phyloP scores from a whole-genome alignment of 2,113 vertebrate species.

The Fukomys damarensis region DNA sequence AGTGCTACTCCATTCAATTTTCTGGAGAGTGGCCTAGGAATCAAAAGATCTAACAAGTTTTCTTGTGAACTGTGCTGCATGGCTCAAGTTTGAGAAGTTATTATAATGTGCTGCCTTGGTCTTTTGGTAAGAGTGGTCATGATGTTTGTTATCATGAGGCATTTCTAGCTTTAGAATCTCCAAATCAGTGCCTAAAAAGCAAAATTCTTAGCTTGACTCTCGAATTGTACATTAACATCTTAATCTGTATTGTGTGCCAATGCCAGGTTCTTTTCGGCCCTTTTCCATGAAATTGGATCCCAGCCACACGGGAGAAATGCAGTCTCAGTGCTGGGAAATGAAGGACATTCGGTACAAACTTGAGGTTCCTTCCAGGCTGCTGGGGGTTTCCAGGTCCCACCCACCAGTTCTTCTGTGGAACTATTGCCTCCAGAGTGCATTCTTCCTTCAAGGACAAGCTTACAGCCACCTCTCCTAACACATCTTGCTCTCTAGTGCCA shows the following conservation, averaged over 20 bases:
- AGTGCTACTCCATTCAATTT: not conserved
- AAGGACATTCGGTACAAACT: not conserved
- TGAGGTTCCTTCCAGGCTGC: not conserved
- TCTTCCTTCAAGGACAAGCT: constrained; percentile 29
- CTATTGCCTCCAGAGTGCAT: not conserved
- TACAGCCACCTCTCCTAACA: not conserved
- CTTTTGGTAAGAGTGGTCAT: not conserved
- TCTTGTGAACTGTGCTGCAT: not conserved
- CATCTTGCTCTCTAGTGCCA: not conserved
- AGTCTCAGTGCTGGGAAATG: not conserved
- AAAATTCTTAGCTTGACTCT: not conserved
- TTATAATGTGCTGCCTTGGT: not conserved
- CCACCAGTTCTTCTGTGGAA: not conserved
- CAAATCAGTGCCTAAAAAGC: not conserved
- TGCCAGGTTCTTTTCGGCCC: not conserved
- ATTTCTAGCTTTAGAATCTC: not conserved
- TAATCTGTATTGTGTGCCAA: not conserved
- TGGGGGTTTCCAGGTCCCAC: not conserved
- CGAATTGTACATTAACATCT: not conserved
- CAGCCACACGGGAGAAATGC: constrained; percentile 11
- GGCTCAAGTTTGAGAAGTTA: not conserved
- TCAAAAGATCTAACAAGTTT: not conserved
- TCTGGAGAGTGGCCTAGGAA: not conserved
- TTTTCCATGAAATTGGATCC: constrained; percentile 20
- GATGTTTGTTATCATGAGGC: not conserved